Percentiles rank a stretch among this genome's conserved stretches.
Evolutionary conservation across 2,113 vertebrate species (phyloP).

Genomic region (Zosterops lateralis): DNA sequence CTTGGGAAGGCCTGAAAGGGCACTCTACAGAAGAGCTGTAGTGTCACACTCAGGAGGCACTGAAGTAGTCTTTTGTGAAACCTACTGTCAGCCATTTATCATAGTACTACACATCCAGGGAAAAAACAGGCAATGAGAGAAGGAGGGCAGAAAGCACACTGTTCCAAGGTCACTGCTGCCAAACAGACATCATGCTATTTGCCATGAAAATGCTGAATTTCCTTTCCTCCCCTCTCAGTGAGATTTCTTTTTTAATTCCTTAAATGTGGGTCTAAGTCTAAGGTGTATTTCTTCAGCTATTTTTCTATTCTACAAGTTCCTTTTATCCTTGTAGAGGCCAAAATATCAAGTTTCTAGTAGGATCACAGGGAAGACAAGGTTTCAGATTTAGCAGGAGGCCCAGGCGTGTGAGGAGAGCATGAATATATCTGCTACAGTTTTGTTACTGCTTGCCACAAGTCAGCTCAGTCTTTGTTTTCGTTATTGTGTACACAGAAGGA

Average conservation of each 20-base stretch:
- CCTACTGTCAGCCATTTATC: not conserved
- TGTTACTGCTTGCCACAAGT: not conserved
- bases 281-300: not conserved
- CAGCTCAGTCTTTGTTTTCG: not conserved
- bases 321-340: not conserved
- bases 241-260: not conserved
- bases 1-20: not conserved
- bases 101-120: not conserved
- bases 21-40: not conserved
- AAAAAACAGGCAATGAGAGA: not conserved
- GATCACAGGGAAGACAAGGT: not conserved
- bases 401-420: not conserved
- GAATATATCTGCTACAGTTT: not conserved
- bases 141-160: not conserved
- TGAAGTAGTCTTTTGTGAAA: not conserved
- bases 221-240: not conserved
- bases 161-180: not conserved
- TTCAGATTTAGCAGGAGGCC: not conserved
- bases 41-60: not conserved
- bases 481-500: not conserved
- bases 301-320: not conserved
- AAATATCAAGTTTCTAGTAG: not conserved
- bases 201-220: not conserved
- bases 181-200: not conserved
- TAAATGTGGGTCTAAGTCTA: not conserved